Conservation (phyloP, 2,888 invertebrate species). For the Aphidius colemani region DNA sequence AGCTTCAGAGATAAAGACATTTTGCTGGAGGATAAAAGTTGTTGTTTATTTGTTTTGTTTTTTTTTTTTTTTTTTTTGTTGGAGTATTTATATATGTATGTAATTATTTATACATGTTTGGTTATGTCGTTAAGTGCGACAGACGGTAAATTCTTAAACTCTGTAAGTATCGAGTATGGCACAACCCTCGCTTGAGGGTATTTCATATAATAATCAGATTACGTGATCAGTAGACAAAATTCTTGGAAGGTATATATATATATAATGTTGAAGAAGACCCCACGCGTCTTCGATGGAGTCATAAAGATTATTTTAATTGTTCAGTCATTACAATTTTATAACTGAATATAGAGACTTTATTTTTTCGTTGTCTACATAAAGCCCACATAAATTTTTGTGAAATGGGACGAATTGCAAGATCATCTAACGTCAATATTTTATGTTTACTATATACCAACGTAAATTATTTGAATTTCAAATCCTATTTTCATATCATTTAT, state of each 20-base stretch:
- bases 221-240: constrained; percentile 27
- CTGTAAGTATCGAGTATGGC: constrained; percentile 12
- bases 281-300: constrained; percentile 15
- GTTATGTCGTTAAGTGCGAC: constrained; percentile 35
- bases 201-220: constrained; percentile 36
- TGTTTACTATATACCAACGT: too few relatives aligned
- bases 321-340: not conserved
- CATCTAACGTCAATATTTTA: not conserved
- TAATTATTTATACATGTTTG: not conserved
- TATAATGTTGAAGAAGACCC: not conserved
- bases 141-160: constrained; percentile 37
- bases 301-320: constrained; percentile 27
- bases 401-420: too few relatives aligned
- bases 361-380: not conserved
- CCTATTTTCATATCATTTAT: too few relatives aligned
- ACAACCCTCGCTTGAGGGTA: constrained; percentile 25
- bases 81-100: not conserved
- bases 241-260: constrained; percentile 9
- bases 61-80: not conserved
- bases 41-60: too few relatives aligned
- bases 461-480: too few relatives aligned
- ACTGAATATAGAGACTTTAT: not conserved
- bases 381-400: too few relatives aligned
- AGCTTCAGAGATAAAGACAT: too few relatives aligned
- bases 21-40: too few relatives aligned